Percentiles rank a stretch among this genome's conserved stretches.
phyloP scores from a whole-genome alignment of 2,888 invertebrate genomes.

The Agrilus cyanescens region DNA sequence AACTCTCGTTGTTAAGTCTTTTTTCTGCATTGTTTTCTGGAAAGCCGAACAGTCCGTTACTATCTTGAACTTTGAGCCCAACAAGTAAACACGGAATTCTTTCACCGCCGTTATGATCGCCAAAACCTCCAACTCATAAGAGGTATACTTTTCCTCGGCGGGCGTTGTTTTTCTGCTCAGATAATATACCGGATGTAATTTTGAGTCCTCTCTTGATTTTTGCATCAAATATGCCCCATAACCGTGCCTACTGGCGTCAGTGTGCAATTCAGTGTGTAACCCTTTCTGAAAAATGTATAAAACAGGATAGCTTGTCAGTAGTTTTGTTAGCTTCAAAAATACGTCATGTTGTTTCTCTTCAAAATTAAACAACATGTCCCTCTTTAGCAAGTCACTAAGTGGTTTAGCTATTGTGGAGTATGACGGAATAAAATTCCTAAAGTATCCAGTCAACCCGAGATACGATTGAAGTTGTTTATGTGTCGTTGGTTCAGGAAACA shows the following conservation, averaged over 20 bases:
- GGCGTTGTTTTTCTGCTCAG: conserved; percentile 23
- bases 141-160: conserved; percentile 22
- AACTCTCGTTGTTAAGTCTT: no score
- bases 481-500: no score
- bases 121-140: conserved; percentile 28
- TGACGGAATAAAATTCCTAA: conserved; percentile 22
- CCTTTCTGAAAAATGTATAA: no score
- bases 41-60: no score
- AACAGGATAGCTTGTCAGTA: conserved; percentile 12
- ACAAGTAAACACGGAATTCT: no score
- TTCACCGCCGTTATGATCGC: conserved; percentile 25
- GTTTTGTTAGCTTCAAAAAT: conserved; percentile 13
- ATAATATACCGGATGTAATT: conserved; percentile 24
- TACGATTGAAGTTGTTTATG: no score
- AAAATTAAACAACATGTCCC: conserved; percentile 13
- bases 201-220: conserved; percentile 11
- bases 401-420: conserved; percentile 23
- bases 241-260: conserved; percentile 20
- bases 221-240: conserved; percentile 23
- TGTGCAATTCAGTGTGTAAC: conserved; percentile 20
- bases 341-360: conserved; percentile 8
- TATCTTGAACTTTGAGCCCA: no score
- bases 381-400: conserved; percentile 22
- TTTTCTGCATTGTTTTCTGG: no score
- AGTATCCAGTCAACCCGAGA: conserved; percentile 25